These are phyloP conservation scores for Brachionus plicatilis DNA, from an alignment of 1,140 invertebrate species.

Conservation along the genomic window DNA sequence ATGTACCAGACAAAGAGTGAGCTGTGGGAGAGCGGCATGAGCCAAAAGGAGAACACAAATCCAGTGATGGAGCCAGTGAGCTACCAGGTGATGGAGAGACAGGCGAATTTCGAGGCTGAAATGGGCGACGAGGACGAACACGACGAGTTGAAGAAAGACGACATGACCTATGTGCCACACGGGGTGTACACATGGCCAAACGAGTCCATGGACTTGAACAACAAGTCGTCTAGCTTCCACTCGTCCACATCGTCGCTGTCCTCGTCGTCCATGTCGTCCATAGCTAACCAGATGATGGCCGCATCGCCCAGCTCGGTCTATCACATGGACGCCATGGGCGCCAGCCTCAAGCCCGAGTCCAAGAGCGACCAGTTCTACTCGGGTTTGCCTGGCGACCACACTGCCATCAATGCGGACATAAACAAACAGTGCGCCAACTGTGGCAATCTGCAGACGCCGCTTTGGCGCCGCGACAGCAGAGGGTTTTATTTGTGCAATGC, in stretches of 20 bases:
- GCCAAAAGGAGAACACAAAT: constrained; percentile 19
- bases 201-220: not conserved
- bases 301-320: not conserved
- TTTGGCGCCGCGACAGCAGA: constrained; percentile 31
- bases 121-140: not conserved
- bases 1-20: not conserved
- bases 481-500: constrained; percentile 37
- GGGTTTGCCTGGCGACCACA: not conserved
- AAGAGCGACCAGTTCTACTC: not conserved
- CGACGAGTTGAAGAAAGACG: not conserved
- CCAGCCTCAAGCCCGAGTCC: not conserved
- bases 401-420: not conserved
- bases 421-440: constrained; percentile 38
- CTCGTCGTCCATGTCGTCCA: not conserved
- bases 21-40: not conserved
- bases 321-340: not conserved
- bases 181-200: not conserved
- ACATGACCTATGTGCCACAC: not conserved
- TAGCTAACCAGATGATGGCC: not conserved
- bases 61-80: not conserved
- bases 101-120: not conserved
- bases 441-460: not conserved
- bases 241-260: not conserved
- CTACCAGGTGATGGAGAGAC: not conserved
- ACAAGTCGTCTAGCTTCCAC: not conserved